Base-by-base conservation (phyloP, 1,140 invertebrate species). In the Anadara kagoshimensis region DNA sequence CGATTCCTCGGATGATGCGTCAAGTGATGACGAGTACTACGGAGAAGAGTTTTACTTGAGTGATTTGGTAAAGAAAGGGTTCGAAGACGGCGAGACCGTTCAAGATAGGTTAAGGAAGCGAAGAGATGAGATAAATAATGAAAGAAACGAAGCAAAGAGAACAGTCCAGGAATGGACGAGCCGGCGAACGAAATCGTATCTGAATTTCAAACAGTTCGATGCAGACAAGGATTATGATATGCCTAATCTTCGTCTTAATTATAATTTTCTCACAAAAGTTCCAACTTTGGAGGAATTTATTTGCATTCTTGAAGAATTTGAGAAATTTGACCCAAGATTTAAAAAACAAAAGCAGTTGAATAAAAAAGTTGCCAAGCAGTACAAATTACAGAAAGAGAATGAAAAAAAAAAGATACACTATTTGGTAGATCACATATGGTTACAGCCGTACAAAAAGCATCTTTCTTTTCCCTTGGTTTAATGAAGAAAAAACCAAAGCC, bases 281-380 rank as follows among this genome's bases (percentile, higher is more conserved):
- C 73, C 73, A 12, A 64, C 57, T 22, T 75, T 75, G n/a, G 73
- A 75, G 57, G 58, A 64, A 18, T 59, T 75, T 51, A 12, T 75
- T n/a, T 10, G 47, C 24, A 47, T 69, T 20, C 36, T 75, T 10
- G 72, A 74, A 47, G 65, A 67, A 20, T 61, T 65, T 44, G 61
- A 68, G 24, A 57, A 57, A 16, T 59, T 26, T 54, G 66, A 69
- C 58, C 45, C 65, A 18, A 61, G 65, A 54, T 74, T 62, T 59
- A 36, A 45, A n/a, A 44, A 54, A 29, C 51, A 61, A 16, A 69
- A 69, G 51, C 66, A 65, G 26, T 57, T 75, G 16, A 51, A 51
- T 12, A 69, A 59, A 18, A 75, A 64, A 59, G 47, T 75, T 14
- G 61, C 66, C 3, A 69, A 53, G 18, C 61, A 61, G 41, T 64